These are phyloP conservation scores for Euplexia lucipara DNA, from an alignment of 2,888 invertebrate species.

Conservation along the genomic window DNA sequence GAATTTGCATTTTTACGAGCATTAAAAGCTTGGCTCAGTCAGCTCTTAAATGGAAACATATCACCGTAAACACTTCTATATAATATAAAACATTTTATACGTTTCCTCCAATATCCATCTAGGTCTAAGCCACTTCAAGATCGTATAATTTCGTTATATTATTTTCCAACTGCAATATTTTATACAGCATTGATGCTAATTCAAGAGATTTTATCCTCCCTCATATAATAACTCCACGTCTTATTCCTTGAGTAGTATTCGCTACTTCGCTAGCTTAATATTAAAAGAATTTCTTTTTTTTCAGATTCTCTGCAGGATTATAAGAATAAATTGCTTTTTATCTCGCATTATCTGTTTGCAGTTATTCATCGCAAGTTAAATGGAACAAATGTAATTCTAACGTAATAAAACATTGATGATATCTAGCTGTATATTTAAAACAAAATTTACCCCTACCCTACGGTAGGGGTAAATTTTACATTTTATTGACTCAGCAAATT, in stretches of 20 bases:
- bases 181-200: constrained; percentile 21
- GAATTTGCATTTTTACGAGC: background rate
- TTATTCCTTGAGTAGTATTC: constrained; percentile 23
- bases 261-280: constrained; percentile 37
- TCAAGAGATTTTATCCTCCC: constrained; percentile 36
- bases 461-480: too few species aligned
- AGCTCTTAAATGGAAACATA: constrained; percentile 11
- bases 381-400: constrained; percentile 28
- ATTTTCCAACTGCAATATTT: constrained; percentile 7
- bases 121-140: background rate
- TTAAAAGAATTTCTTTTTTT: too few species aligned
- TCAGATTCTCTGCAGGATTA: constrained; percentile 30
- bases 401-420: background rate
- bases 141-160: background rate
- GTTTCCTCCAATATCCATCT: background rate
- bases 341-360: constrained; percentile 37
- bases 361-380: constrained; percentile 39
- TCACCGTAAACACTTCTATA: constrained; percentile 7
- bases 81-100: background rate
- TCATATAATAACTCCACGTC: constrained; percentile 40
- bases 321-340: constrained; percentile 42
- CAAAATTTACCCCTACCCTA: too few species aligned
- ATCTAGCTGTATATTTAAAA: background rate
- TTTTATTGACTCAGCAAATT: too few species aligned
- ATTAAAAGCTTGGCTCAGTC: background rate